Conservation (phyloP, 1,140 invertebrate genomes). For the Drosophila novamexicana region DNA sequence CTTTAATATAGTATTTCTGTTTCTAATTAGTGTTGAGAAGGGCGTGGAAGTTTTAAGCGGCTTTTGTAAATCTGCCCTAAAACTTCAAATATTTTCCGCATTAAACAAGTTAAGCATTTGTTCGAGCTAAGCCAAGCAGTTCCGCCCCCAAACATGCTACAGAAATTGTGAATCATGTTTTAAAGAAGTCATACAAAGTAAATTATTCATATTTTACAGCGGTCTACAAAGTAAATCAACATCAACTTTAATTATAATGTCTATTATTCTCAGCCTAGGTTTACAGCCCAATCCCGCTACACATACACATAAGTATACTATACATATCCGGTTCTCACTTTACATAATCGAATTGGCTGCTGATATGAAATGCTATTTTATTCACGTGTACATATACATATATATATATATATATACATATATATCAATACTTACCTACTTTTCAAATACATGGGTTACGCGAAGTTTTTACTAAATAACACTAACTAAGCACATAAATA, state of each 20-base stretch:
- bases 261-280: slow-evolving; percentile 43
- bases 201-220: slow-evolving; percentile 25
- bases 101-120: neutral
- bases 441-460: slow-evolving; percentile 12
- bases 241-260: slow-evolving; percentile 31
- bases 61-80: slow-evolving; percentile 18
- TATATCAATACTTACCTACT: slow-evolving; percentile 10
- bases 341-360: slow-evolving; percentile 43
- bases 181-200: slow-evolving; percentile 4
- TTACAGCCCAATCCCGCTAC: slow-evolving; percentile 42
- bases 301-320: slow-evolving; percentile 71
- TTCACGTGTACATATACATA: slow-evolving; percentile 28
- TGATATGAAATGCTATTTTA: slow-evolving; percentile 30
- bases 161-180: neutral
- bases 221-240: slow-evolving; percentile 15
- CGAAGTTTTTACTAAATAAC: slow-evolving; percentile 1
- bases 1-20: slow-evolving; percentile 45
- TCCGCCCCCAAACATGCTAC: slow-evolving; percentile 4
- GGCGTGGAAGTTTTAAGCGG: neutral
- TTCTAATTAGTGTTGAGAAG: neutral
- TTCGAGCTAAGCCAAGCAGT: neutral
- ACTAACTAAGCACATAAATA: slow-evolving; percentile 10
- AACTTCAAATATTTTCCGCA: slow-evolving; percentile 1
- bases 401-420: slow-evolving; percentile 8
- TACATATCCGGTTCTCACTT: slow-evolving; percentile 65